Evolutionary conservation across 2,888 invertebrate genomes (phyloP), one percentile per base, ranked within the genome.

Genomic region (Odiellus spinosus): DNA sequence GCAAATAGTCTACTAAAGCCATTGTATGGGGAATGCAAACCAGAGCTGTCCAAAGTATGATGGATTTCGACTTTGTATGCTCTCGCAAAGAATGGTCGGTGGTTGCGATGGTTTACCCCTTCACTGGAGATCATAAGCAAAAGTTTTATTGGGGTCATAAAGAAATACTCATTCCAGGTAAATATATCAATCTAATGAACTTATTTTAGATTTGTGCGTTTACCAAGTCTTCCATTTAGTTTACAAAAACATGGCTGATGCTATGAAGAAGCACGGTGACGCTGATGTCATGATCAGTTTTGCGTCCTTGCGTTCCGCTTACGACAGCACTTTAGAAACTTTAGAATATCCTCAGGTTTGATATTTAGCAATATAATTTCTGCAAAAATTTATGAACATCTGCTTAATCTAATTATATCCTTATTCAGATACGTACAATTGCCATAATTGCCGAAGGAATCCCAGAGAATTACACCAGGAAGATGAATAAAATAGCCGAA

Each of bases 121-220:
- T 98, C 70, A 91, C 84, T 12, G 93, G 93, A 0, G 95, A 98
- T 67, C 96, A 98, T 69, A 95, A 93, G 64, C 95, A 95, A 69
- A 99, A 98, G 67, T 98, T 88, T 71, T 99, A 99, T 67, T 98
- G 95, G 81, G 98, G 98, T 1, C 96, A 98, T 69, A 91, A 95
- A 64, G 96, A 96, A 65, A 82, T 93, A 42, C 75, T 91, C 20
- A 79, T 91, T 60, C 83, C 79, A 55, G 67, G 67, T 68, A 48
- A 40, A 47, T 40, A 40, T n/a, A n/a, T n/a, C n/a, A n/a, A n/a
- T n/a, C n/a, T n/a, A n/a, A n/a, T 12, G 19, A 33, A 34, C 11
- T 33, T 18, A 47, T 14, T 10, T 52, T 14, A n/a, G 19, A n/a
- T n/a, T n/a, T n/a, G n/a, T n/a, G n/a, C n/a, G n/a, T n/a, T 26